Conservation (phyloP, 2,888 invertebrate genomes). For the Drosophila incognita region DNA sequence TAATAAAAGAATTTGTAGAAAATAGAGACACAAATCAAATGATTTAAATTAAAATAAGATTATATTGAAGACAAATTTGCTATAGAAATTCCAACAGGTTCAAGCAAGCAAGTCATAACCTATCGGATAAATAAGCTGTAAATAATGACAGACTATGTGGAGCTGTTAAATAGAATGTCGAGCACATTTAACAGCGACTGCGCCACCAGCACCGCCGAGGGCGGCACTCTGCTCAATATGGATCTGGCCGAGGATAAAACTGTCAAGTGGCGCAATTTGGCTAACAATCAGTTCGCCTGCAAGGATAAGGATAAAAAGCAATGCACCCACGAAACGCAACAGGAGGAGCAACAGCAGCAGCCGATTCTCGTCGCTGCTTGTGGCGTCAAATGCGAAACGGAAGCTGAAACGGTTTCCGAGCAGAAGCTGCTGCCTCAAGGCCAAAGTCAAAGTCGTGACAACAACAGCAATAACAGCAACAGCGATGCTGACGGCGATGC, state of each 20-base stretch:
- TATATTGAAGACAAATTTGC: neutral
- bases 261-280: constrained; percentile 84
- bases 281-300: constrained; percentile 84
- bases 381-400: constrained; percentile 54
- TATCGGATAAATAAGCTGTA: neutral
- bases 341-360: constrained; percentile 27
- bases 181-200: constrained; percentile 83
- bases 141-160: constrained; percentile 82
- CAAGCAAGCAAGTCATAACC: neutral
- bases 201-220: constrained; percentile 77
- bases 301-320: constrained; percentile 80
- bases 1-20: neutral
- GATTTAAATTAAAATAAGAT: too few relatives aligned
- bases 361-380: constrained; percentile 23
- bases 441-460: constrained; percentile 33
- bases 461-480: constrained; percentile 27
- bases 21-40: neutral
- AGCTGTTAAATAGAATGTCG: constrained; percentile 83
- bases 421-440: constrained; percentile 32
- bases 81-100: neutral
- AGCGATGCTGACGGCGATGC: constrained; percentile 15
- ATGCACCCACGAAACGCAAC: constrained; percentile 20
- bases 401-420: constrained; percentile 33
- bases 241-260: constrained; percentile 84
- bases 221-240: constrained; percentile 75